Evolutionary conservation across 2,888 invertebrate species (phyloP).

Genomic region (Leistus spinibarbis): DNA sequence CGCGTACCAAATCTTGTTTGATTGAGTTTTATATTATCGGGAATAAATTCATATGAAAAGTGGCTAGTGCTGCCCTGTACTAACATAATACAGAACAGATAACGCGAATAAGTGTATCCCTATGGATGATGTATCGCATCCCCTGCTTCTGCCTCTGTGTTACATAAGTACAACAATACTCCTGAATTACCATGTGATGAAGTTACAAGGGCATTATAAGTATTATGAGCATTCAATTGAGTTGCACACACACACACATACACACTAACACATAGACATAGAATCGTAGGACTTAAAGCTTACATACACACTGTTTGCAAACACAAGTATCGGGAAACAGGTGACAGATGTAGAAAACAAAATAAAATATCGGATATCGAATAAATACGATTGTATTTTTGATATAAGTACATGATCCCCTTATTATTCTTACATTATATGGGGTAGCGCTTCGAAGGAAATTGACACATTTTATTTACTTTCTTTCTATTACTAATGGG

Average conservation of each 20-base stretch:
- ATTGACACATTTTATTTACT: no score
- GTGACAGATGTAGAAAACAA: constrained; percentile 8
- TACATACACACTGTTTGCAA: not conserved
- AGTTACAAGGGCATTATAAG: constrained; percentile 37
- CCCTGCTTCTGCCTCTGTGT: not conserved
- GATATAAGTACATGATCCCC: no score
- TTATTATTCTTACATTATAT: no score
- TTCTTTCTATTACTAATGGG: no score
- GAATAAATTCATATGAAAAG: no score
- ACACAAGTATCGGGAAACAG: not conserved
- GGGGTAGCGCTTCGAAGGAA: no score
- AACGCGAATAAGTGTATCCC: not conserved
- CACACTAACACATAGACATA: not conserved
- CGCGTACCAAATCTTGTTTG: no score
- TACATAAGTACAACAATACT: constrained; percentile 6
- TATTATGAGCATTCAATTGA: constrained; percentile 40
- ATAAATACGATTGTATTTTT: no score
- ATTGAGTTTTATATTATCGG: no score
- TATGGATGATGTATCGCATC: not conserved
- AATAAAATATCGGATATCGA: not conserved
- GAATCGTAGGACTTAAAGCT: not conserved
- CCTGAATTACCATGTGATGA: constrained; percentile 39
- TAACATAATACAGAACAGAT: not conserved
- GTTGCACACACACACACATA: constrained; percentile 6
- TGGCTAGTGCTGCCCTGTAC: not conserved